phyloP scores from a whole-genome alignment of 2,113 vertebrate species.

The Halichoerus grypus region DNA sequence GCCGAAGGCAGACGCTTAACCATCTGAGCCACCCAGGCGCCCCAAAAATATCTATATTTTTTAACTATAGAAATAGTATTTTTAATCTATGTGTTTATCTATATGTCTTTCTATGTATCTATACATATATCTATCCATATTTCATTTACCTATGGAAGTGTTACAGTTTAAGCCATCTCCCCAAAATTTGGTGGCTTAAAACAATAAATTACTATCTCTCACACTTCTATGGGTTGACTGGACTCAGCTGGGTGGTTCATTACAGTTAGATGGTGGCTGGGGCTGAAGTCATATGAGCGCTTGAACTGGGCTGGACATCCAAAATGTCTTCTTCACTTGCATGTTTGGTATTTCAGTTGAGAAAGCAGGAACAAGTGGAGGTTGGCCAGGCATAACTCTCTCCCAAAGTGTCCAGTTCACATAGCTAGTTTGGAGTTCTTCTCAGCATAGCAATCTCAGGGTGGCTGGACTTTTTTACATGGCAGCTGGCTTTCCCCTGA shows the following conservation, averaged over 20 bases:
- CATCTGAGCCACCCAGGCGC: too few species aligned
- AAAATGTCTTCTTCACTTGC: background rate
- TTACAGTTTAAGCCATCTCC: background rate
- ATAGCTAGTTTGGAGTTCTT: background rate
- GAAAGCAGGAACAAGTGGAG: background rate
- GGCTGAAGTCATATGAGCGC: background rate
- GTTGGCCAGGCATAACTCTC: background rate
- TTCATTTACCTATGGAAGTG: conserved; percentile 34
- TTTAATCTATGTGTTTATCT: background rate
- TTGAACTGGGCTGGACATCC: background rate
- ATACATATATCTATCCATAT: background rate
- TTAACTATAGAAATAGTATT: conserved; percentile 5
- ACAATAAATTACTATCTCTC: background rate
- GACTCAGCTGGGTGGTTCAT: background rate
- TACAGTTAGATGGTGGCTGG: background rate
- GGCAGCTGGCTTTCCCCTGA: background rate
- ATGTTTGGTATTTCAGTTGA: background rate
- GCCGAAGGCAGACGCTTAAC: too few species aligned
- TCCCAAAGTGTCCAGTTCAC: background rate
- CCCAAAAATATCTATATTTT: background rate
- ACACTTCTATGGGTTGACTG: background rate
- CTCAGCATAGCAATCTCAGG: background rate
- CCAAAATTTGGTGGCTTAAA: background rate
- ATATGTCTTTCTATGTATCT: background rate
- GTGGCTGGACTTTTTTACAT: background rate